Evolutionary conservation across 2,888 invertebrate genomes (phyloP), one percentile per base, ranked within the genome.

Genomic region (Sympetrum striolatum): DNA sequence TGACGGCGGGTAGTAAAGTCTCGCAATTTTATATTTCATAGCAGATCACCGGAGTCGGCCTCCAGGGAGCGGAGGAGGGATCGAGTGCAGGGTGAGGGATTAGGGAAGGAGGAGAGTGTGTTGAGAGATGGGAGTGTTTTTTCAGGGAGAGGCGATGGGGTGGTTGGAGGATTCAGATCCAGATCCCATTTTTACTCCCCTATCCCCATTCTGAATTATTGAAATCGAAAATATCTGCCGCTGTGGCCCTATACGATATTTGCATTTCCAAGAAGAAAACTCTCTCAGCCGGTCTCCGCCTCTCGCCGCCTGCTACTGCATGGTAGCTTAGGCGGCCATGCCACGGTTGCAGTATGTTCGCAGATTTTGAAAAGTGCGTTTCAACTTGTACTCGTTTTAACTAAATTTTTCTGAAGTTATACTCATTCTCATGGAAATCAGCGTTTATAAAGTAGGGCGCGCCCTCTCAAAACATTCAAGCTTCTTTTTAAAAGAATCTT

Each of bases 151-250:
- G 22, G 53, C 1, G 18, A 22, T n/a, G 44, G 15, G 48, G 48
- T 44, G n/a, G 48, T n/a, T 12, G 60, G 60, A 86, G 64, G 86
- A 37, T 37, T 86, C 60, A 60, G 86, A 60, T 86, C 86, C 86
- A 86, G 86, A 86, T 86, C 86, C 86, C 86, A 86, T 86, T 86
- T 86, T 86, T 86, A 86, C 86, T 86, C 86, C 86, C 86, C 86
- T 60, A 86, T 86, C 86, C 86, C 86, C 86, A 86, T 86, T 86
- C 86, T 86, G 86, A 86, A 86, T 86, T 86, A 86, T 86, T 86
- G 86, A 86, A 86, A 86, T 86, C 86, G 86, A 86, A 86, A 86
- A 86, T 86, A 86, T 86, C 86, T 86, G 86, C 86, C 86, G 86
- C 86, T 86, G 86, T 86, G 86, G 86, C 86, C 86, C 86, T 60